Evolutionary conservation across 2,888 invertebrate species (phyloP).

Genomic region (Metallyticus violacea): DNA sequence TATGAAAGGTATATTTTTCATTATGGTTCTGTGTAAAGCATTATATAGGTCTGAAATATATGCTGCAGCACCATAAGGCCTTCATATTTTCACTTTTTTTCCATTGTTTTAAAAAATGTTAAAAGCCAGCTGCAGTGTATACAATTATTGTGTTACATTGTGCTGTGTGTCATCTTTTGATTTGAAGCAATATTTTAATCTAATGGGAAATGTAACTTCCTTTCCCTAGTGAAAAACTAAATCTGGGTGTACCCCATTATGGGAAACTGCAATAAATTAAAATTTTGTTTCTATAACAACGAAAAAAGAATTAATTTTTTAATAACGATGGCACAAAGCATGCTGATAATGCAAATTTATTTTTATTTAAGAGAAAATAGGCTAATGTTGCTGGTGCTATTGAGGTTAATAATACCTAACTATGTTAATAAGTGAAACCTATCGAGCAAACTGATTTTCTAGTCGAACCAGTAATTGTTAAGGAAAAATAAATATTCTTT

Average conservation of each 20-base stretch:
- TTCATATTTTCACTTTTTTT: neutral
- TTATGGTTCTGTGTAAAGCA: neutral
- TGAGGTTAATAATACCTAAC: neutral
- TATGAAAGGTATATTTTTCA: neutral
- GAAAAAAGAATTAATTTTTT: neutral
- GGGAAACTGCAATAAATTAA: neutral
- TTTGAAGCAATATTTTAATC: neutral
- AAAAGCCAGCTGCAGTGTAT: neutral
- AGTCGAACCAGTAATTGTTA: neutral
- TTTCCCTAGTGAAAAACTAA: neutral
- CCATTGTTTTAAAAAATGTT: neutral
- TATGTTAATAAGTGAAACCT: neutral
- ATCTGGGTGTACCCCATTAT: neutral
- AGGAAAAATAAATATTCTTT: neutral
- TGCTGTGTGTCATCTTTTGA: too few relatives aligned
- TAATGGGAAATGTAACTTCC: neutral
- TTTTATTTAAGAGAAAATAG: neutral
- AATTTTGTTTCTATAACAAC: neutral
- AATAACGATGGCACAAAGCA: neutral
- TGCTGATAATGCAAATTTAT: neutral
- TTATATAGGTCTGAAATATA: neutral
- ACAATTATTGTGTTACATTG: too few relatives aligned
- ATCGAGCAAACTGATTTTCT: neutral
- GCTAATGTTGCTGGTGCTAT: conserved; percentile 9
- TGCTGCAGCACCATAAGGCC: neutral